phyloP scores from a whole-genome alignment of 2,888 invertebrate species.

The Poecilus cupreus region DNA sequence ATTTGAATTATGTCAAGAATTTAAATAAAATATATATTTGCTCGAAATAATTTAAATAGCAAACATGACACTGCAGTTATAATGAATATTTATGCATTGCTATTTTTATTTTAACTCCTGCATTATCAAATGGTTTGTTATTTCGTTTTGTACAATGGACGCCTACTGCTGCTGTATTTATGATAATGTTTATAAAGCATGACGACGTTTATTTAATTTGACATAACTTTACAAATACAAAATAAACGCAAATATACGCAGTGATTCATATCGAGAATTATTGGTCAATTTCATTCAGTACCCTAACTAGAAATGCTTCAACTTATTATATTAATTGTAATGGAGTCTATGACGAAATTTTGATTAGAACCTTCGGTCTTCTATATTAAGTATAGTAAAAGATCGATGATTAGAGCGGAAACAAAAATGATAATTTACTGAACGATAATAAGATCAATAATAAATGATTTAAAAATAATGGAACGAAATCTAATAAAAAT shows the following conservation, averaged over 20 bases:
- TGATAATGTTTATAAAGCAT: background rate
- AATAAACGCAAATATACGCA: background rate
- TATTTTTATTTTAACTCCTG: conserved; percentile 24
- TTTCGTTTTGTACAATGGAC: background rate
- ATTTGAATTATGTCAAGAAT: conserved; percentile 27
- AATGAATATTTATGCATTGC: conserved; percentile 29
- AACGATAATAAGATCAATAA: too few species aligned
- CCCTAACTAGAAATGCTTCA: too few species aligned
- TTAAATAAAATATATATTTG: conserved; percentile 34
- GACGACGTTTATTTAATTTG: background rate
- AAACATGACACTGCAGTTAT: background rate
- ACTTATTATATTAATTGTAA: too few species aligned
- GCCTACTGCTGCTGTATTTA: background rate
- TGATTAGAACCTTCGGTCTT: too few species aligned
- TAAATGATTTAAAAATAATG: too few species aligned
- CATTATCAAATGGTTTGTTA: background rate
- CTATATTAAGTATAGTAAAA: too few species aligned
- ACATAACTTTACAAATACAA: background rate
- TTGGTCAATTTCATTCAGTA: too few species aligned
- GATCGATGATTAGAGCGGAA: too few species aligned
- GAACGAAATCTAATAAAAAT: too few species aligned
- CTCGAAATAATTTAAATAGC: conserved; percentile 16
- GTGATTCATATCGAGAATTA: too few species aligned
- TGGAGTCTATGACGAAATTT: too few species aligned
- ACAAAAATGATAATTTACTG: too few species aligned